Evolutionary conservation across 1,140 invertebrate species (phyloP).

Genomic region (Trypoxylus dichotomus): DNA sequence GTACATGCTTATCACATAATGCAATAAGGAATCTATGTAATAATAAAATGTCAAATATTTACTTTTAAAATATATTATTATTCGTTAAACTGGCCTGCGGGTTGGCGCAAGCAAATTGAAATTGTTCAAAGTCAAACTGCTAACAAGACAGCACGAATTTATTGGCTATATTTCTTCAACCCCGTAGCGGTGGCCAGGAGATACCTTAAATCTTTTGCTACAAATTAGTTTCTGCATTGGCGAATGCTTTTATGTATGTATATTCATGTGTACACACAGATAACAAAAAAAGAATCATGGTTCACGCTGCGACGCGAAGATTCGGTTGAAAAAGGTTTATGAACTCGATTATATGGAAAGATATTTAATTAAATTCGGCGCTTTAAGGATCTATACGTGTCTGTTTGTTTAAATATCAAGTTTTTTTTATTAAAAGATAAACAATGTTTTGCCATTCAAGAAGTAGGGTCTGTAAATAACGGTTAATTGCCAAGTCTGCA

Average conservation of each 20-base stretch:
- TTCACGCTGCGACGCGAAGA: not conserved
- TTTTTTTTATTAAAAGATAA: no score
- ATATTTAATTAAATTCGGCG: not conserved
- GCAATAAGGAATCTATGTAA: not conserved
- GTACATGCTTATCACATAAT: not conserved
- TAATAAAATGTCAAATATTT: constrained; percentile 10
- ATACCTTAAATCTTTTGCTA: not conserved
- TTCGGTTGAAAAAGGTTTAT: not conserved
- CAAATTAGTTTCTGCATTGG: not conserved
- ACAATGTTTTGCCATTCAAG: no score
- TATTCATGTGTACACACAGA: not conserved
- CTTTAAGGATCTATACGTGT: not conserved
- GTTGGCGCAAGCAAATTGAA: not conserved
- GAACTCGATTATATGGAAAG: not conserved
- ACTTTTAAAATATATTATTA: not conserved
- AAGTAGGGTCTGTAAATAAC: no score
- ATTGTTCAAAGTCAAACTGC: not conserved
- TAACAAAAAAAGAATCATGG: not conserved
- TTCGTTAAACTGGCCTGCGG: not conserved
- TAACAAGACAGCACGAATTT: not conserved
- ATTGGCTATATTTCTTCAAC: not conserved
- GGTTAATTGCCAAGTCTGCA: no score
- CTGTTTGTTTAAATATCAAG: no score
- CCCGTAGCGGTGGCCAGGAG: not conserved
- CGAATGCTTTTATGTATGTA: not conserved